Evolutionary conservation across 1,140 invertebrate species (phyloP), one percentile per base, ranked within the genome.

Genomic region (Drosophila yakuba): DNA sequence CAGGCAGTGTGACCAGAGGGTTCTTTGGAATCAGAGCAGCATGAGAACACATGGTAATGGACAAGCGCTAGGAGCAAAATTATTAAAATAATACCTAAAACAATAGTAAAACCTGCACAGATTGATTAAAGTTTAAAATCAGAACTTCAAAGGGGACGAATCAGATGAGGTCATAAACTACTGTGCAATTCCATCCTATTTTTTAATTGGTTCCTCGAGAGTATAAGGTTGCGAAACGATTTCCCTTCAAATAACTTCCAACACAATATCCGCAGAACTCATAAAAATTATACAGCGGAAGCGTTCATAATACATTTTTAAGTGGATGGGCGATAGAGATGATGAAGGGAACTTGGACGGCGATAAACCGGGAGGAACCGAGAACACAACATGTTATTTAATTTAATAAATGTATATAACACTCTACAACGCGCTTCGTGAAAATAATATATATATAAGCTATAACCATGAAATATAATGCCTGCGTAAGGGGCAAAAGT

Each of bases 271-370:
- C 60, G 52, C 54, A 57, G 72, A 66, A 64, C 52, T 66, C 59
- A 71, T 71, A 71, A 58, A 72, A 72, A 72, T 72, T 71, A 58
- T 50, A 71, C 68, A 58, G 61, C 72, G 72, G 73, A 75, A 75
- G 72, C 35, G 54, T 67, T 75, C 54, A 75, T 75, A 75, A 74
- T 74, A 74, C 50, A 74, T 74, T 74, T 74, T 74, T 64, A 74
- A 74, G 72, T 74, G 71, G 71, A 55, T 44, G 17, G 15, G 28
- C 38, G 10, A 41, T 48, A 55, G 69, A 74, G 41, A 47, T 56
- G 69, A 50, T 12, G 35, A 51, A 62, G 68, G 41, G 17, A 45
- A 15, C 32, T 17, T 15, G 48, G 11, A 5, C n/a, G 23, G 58
- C 20, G 60, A 44, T 38, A 43, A 56, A 25, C 4, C 20, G 38